Evolutionary conservation across 1,140 invertebrate genomes (phyloP), one percentile per base, ranked within the genome.

Genomic region (Calosoma granatense): DNA sequence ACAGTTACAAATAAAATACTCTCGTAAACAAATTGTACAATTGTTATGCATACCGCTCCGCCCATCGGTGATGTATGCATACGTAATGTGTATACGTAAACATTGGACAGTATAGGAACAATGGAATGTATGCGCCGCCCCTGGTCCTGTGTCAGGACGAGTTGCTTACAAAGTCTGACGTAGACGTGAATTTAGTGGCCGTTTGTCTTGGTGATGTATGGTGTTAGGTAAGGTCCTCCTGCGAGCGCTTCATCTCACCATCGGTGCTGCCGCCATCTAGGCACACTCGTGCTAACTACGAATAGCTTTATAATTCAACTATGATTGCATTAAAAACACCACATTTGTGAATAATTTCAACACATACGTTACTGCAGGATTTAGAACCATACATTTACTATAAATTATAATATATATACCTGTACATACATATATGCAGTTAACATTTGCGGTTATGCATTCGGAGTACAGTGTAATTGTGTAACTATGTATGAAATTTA

Each of bases 131-230:
- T 9, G 41, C 4, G 41, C 9, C 6, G 6, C 41, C 41, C 17
- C 17, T 47, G 6, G 41, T 47, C 3, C 17, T 20, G 20, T n/a
- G 19, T 2, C 26, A 19, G 51, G 22, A 53, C n/a, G n/a, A 23
- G 51, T 41, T 26, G 51, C 2, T 52, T 39, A 57, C 59, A 52
- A 51, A 60, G 57, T 58, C 47, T 52, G 57, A 61, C 51, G 54
- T 59, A 59, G 56, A 62, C 59, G 54, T 58, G 56, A 58, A 64
- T 64, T 64, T 64, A 64, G 60, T 62, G 63, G 57, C 63, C 61
- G 61, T 64, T 64, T 62, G 61, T 64, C 63, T 64, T 62, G 51
- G 61, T 64, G 63, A 64, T 64, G 59, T 64, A 64, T 56, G 63
- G 54, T 51, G 9, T 47, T 12, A 47, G 41, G 15, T 47, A 47